These are phyloP conservation scores for Pangasius djambal DNA, from an alignment of 2,797 vertebrate species.

Conservation along the genomic window DNA sequence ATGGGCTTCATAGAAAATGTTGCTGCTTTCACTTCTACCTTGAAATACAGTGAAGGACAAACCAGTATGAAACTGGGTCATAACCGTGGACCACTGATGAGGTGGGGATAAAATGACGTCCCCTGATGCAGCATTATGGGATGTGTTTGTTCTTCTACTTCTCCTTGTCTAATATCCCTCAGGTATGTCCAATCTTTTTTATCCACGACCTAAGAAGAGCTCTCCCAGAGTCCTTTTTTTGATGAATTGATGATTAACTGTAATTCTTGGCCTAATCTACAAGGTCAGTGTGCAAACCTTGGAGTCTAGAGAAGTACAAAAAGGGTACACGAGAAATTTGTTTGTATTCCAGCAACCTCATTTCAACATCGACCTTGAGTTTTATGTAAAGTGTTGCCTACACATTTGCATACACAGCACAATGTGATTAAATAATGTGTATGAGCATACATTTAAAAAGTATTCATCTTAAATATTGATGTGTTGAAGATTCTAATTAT, in stretches of 20 bases:
- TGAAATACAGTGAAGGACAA: conserved; percentile 18
- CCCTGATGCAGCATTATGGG: conserved; percentile 23
- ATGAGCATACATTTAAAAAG: neutral
- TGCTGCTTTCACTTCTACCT: neutral
- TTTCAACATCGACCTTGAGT: conserved; percentile 18
- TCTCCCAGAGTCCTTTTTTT: neutral
- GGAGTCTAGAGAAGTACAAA: neutral
- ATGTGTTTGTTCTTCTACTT: conserved; percentile 35
- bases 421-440: neutral
- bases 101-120: conserved; percentile 6
- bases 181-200: conserved; percentile 31
- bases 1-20: neutral
- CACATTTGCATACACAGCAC: neutral
- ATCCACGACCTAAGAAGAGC: conserved; percentile 4
- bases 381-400: neutral
- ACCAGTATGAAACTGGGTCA: conserved; percentile 19
- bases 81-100: conserved; percentile 11
- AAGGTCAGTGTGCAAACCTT: conserved; percentile 30
- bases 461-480: neutral
- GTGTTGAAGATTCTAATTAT: neutral
- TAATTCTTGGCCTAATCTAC: conserved; percentile 24
- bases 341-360: conserved; percentile 11
- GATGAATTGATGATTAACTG: conserved; percentile 40
- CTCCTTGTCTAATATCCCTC: conserved; percentile 31
- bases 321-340: conserved; percentile 7